These are phyloP conservation scores for Zaprionus ornatus DNA, from an alignment of 1,140 invertebrate genomes.

Conservation along the genomic window DNA sequence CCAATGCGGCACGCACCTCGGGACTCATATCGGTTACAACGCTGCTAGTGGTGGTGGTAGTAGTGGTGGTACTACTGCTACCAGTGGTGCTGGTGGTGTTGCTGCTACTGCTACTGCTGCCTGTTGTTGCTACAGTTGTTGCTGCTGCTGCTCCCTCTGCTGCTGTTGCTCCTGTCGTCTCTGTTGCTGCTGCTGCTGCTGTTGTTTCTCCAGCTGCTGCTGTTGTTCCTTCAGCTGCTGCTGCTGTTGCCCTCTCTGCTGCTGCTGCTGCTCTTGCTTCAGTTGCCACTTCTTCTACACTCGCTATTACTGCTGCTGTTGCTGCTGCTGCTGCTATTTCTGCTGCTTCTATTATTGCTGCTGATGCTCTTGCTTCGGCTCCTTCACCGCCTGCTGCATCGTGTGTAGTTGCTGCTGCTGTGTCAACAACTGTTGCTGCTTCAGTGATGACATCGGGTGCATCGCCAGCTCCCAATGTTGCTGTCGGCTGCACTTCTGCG, in stretches of 20 bases:
- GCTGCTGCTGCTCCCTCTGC: background rate
- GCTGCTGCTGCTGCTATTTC: background rate
- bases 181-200: no score
- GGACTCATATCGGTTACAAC: constrained; percentile 75
- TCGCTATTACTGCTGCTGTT: background rate
- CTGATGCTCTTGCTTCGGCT: background rate
- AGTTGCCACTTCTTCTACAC: no score
- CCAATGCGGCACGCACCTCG: constrained; percentile 74
- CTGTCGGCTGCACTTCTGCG: background rate
- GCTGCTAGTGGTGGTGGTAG: constrained; percentile 12
- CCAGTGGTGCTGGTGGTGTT: background rate
- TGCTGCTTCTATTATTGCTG: background rate
- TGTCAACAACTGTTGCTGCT: background rate
- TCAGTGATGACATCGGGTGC: background rate
- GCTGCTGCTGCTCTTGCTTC: background rate
- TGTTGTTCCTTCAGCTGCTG: background rate
- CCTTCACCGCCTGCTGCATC: background rate
- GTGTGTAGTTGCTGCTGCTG: background rate
- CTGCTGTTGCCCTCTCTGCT: background rate
- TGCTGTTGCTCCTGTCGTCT: no score
- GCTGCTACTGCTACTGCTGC: background rate
- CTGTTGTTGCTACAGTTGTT: background rate
- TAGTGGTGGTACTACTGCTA: background rate
- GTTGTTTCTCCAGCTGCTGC: no score
- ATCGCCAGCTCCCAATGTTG: background rate